phyloP scores from a whole-genome alignment of 1,140 invertebrate species.

The Chironomus tepperi region DNA sequence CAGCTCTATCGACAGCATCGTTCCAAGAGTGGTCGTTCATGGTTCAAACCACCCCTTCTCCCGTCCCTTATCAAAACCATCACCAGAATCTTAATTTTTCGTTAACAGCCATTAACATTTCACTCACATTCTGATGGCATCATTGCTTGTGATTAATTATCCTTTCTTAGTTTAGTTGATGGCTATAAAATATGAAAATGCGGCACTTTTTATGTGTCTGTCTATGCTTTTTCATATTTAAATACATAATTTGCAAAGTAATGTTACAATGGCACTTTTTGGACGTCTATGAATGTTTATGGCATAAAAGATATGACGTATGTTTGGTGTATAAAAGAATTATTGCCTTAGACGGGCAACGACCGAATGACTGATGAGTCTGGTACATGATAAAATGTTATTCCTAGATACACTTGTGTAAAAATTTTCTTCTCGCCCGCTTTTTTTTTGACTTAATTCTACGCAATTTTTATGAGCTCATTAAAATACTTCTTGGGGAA shows the following conservation, averaged over 20 bases:
- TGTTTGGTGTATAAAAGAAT: not conserved
- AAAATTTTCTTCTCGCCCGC: no score
- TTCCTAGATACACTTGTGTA: not conserved
- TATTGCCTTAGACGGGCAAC: not conserved
- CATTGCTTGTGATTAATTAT: not conserved
- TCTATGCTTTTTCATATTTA: not conserved
- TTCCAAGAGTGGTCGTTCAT: no score
- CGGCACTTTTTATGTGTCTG: not conserved
- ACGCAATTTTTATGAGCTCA: no score
- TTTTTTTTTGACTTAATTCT: no score
- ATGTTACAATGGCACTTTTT: no score
- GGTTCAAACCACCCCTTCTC: no score
- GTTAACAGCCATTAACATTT: not conserved
- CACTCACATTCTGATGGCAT: not conserved
- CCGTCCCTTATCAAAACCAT: no score
- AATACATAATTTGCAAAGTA: not conserved
- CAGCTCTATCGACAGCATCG: no score
- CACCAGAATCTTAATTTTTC: no score
- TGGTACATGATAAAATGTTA: not conserved
- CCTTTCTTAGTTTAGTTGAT: not conserved
- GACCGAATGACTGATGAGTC: not conserved
- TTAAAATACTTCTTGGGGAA: no score
- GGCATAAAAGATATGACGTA: no score
- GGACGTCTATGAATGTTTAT: no score
- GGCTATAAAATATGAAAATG: not conserved